Conservation (phyloP, 2,888 invertebrate species). For the Hydropsyche betteni region DNA sequence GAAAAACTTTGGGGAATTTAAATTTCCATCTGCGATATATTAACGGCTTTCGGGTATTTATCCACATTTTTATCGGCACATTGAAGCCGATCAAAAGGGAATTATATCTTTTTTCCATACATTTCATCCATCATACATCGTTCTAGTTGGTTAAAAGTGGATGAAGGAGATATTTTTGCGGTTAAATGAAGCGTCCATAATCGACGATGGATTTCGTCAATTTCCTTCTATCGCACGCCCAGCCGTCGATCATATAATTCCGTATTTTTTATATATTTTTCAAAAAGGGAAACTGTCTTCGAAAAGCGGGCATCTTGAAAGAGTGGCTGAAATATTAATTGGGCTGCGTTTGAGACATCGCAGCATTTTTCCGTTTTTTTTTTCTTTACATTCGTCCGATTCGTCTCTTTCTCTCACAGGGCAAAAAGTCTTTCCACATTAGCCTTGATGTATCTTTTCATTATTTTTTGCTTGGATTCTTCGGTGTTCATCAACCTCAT, state of each 20-base stretch:
- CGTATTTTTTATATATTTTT: not conserved
- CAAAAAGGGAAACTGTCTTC: not conserved
- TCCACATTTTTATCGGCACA: constrained; percentile 24
- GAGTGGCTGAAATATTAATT: not conserved
- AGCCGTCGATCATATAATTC: constrained; percentile 16
- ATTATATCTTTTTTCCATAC: constrained; percentile 25
- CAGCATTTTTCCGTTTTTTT: constrained; percentile 7
- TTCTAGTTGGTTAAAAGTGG: constrained; percentile 29
- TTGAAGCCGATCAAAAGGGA: constrained; percentile 22
- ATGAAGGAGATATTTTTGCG: constrained; percentile 42
- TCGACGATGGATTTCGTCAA: constrained; percentile 40
- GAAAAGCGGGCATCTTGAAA: too few species aligned
- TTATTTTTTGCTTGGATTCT: constrained; percentile 36
- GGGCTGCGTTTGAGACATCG: constrained; percentile 4
- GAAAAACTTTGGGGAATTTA: too few species aligned
- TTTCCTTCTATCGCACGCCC: constrained; percentile 16
- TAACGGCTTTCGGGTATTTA: constrained; percentile 23
- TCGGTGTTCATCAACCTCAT: constrained; percentile 38
- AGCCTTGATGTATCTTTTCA: constrained; percentile 33
- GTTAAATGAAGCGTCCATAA: constrained; percentile 45
- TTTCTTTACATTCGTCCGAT: not conserved
- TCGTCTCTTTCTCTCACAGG: not conserved
- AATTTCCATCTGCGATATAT: not conserved
- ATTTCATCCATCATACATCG: constrained; percentile 27
- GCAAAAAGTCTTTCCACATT: constrained; percentile 24